phyloP scores from a whole-genome alignment of 2,113 vertebrate species.

The Orthonyx spaldingii region DNA sequence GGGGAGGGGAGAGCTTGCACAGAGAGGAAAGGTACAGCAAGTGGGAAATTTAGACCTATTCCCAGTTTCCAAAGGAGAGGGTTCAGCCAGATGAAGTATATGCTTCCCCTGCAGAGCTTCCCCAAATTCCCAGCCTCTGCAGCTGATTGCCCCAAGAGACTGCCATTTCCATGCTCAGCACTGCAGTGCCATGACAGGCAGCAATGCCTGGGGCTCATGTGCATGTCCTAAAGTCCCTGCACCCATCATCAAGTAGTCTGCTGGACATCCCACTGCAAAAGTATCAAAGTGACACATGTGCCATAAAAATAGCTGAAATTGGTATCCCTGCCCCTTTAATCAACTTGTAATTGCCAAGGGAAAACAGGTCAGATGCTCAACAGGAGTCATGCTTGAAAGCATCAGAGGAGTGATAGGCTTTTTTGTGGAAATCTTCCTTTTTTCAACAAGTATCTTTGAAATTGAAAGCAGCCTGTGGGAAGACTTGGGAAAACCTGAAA shows the following conservation, averaged over 20 bases:
- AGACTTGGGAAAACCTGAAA: not conserved
- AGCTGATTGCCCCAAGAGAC: not conserved
- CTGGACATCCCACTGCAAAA: not conserved
- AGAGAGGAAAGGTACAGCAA: not conserved
- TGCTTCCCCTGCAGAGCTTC: not conserved
- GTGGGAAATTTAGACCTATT: not conserved
- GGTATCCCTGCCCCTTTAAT: not conserved
- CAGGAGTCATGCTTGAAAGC: not conserved
- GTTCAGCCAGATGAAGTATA: not conserved
- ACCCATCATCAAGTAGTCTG: not conserved
- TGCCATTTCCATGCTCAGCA: accelerated
- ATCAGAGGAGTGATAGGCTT: not conserved
- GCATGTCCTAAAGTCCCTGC: not conserved
- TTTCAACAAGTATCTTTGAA: not conserved
- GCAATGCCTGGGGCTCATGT: accelerated
- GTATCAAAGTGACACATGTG: not conserved
- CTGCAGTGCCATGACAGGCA: not conserved
- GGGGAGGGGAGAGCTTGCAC: not conserved
- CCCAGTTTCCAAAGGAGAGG: not conserved
- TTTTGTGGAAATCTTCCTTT: not conserved
- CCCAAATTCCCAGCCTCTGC: not conserved
- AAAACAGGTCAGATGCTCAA: not conserved
- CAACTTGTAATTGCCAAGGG: not conserved
- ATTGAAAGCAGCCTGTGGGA: not conserved
- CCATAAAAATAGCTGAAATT: not conserved